phyloP scores from a whole-genome alignment of 1,140 invertebrate genomes.

The Drosophila rhopaloa region DNA sequence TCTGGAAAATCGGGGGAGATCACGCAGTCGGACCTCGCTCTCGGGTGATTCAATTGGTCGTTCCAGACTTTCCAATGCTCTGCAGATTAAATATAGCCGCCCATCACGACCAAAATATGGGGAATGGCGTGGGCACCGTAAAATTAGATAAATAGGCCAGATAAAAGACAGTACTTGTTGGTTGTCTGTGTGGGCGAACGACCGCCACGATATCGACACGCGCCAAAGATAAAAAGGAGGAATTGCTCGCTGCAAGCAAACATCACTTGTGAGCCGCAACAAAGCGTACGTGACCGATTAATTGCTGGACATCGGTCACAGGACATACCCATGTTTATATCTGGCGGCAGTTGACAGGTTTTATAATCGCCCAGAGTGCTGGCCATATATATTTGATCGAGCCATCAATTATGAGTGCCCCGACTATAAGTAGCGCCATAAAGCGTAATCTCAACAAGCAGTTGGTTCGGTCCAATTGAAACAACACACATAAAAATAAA shows the following conservation, averaged over 20 bases:
- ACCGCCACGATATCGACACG: slow-evolving; percentile 29
- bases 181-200: slow-evolving; percentile 15
- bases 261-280: background rate
- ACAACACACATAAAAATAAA: slow-evolving; percentile 43
- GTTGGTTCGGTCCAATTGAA: slow-evolving; percentile 39
- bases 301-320: slow-evolving; percentile 17
- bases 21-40: background rate
- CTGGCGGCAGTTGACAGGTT: slow-evolving; percentile 16
- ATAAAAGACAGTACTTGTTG: slow-evolving; percentile 16
- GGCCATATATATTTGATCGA: slow-evolving; percentile 20
- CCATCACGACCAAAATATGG: slow-evolving; percentile 26
- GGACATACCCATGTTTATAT: slow-evolving; percentile 12
- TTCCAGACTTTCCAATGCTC: slow-evolving; percentile 14
- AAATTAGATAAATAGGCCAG: slow-evolving; percentile 42
- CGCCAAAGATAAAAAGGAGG: slow-evolving; percentile 16
- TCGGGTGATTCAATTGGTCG: slow-evolving; percentile 28
- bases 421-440: slow-evolving; percentile 24
- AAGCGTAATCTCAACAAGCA: slow-evolving; percentile 51
- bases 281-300: slow-evolving; percentile 27
- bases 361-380: slow-evolving; percentile 17
- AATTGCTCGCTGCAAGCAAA: slow-evolving; percentile 4
- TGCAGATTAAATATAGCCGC: slow-evolving; percentile 22
- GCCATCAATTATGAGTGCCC: slow-evolving; percentile 27
- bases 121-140: slow-evolving; percentile 29
- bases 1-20: background rate